Conservation (phyloP, 1,140 invertebrate species). For the Sycophila sp. region DNA sequence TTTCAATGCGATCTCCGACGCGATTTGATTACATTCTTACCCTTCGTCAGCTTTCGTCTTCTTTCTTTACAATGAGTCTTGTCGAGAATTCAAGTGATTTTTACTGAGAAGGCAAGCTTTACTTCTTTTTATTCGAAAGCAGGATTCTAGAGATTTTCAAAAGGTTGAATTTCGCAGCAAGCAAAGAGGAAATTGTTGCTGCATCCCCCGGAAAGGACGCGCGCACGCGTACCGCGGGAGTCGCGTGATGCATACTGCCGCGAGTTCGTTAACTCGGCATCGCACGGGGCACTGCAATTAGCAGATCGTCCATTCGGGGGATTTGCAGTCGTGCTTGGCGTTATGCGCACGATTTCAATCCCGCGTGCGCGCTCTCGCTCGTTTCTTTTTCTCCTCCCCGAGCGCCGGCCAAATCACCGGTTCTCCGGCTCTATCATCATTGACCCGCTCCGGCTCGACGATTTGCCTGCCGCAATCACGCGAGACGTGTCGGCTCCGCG, state of each 20-base stretch:
- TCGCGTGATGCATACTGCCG: neutral
- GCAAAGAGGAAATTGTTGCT: conserved; percentile 21
- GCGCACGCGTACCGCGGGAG: conserved; percentile 25
- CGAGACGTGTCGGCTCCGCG: conserved; percentile 1
- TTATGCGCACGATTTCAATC: conserved; percentile 23
- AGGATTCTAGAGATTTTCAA: too few relatives aligned
- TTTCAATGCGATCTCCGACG: too few relatives aligned
- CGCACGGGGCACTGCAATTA: conserved; percentile 40
- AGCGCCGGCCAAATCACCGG: conserved; percentile 30
- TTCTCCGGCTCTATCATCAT: conserved; percentile 42
- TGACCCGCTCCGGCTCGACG: conserved; percentile 19
- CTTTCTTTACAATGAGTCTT: too few relatives aligned
- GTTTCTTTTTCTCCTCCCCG: neutral
- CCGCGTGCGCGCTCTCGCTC: neutral
- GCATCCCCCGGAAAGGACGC: neutral
- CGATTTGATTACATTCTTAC: too few relatives aligned
- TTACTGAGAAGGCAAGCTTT: too few relatives aligned
- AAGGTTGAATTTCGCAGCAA: too few relatives aligned
- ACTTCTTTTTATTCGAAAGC: neutral
- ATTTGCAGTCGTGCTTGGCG: neutral
- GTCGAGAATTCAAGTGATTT: too few relatives aligned
- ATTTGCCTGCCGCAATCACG: conserved; percentile 37
- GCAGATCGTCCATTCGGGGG: conserved; percentile 39
- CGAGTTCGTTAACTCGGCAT: conserved; percentile 15
- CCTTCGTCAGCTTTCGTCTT: too few relatives aligned